Evolutionary conservation across 2,113 vertebrate genomes (phyloP), one percentile per base, ranked within the genome.

Genomic region (Grantiella picta): DNA sequence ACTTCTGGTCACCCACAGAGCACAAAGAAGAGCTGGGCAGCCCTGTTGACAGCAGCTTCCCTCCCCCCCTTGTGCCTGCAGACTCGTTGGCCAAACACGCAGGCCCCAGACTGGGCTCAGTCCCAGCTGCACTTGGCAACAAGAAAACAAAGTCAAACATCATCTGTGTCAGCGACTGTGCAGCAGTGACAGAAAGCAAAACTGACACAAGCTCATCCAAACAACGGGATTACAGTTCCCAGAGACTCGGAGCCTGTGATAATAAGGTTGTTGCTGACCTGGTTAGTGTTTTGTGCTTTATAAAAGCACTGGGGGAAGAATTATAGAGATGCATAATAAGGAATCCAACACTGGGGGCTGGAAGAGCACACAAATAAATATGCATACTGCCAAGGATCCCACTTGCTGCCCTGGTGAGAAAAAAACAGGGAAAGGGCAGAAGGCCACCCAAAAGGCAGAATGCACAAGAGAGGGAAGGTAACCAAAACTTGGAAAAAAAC

Each of bases 91-190:
- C 86, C 72, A 2, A 94, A 70, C 36, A 92, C 0, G 0, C 60
- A 50, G 65, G 94, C 69, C 84, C 63, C 95, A 95, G 59, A 50
- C 75, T 73, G 91, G 90, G 94, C 87, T 92, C 81, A 50, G 56
- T 69, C 93, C 87, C 91, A 87, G 87, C 50, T 33, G 90, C 33
- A n/a, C 93, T 92, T 59, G 4, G 95, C 87, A 94, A 94, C 59
- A 1, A 82, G 63, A 91, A 93, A 95, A 96, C 91, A 92, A 91
- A 97, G 93, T 96, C 94, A 97, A 97, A 95, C 91, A 96, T 94
- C 90, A 80, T 93, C 93, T 95, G 94, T 91, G 93, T 91, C 94
- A 94, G 93, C 1, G 9, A 68, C 91, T 72, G 61, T 83, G 94
- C 81, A 73, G 84, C 90, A 94, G 78, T 77, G 90, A 97, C 82